Percentiles rank a stretch among this genome's conserved stretches.
Evolutionary conservation across 2,113 vertebrate species (phyloP).

Genomic region (Bufo gargarizans): DNA sequence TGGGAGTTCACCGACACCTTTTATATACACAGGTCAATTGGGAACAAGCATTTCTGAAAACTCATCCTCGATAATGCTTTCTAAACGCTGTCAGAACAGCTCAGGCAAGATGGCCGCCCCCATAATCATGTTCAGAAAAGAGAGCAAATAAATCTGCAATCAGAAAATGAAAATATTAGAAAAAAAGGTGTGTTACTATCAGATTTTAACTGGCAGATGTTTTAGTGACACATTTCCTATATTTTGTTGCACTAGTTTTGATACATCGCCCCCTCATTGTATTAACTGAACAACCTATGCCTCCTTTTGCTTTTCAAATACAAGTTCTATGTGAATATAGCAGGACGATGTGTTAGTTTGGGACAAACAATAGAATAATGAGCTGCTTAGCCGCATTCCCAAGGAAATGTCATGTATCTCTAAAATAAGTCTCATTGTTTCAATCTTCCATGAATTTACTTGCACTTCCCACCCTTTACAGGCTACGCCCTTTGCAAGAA

Average conservation of each 20-base stretch:
- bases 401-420: constrained; percentile 60
- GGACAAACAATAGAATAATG: constrained; percentile 69
- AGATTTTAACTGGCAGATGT: too few species aligned
- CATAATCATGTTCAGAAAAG: too few species aligned
- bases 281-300: not conserved
- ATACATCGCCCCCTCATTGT: not conserved
- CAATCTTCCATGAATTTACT: constrained; percentile 63
- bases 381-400: constrained; percentile 65
- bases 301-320: not conserved
- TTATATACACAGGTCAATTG: too few species aligned
- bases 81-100: too few species aligned
- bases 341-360: constrained; percentile 59
- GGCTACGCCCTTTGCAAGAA: constrained; percentile 64
- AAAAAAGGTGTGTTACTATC: too few species aligned
- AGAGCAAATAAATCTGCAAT: too few species aligned
- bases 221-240: too few species aligned
- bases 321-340: not conserved
- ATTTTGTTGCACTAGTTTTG: not conserved
- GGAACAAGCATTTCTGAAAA: too few species aligned
- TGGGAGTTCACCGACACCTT: too few species aligned
- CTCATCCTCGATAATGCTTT: too few species aligned
- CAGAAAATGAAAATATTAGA: too few species aligned
- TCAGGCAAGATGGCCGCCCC: too few species aligned
- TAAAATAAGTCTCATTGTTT: constrained; percentile 68
- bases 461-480: constrained; percentile 66